Base-by-base conservation (phyloP, 2,888 invertebrate species). In the Drosophila kuntzei region DNA sequence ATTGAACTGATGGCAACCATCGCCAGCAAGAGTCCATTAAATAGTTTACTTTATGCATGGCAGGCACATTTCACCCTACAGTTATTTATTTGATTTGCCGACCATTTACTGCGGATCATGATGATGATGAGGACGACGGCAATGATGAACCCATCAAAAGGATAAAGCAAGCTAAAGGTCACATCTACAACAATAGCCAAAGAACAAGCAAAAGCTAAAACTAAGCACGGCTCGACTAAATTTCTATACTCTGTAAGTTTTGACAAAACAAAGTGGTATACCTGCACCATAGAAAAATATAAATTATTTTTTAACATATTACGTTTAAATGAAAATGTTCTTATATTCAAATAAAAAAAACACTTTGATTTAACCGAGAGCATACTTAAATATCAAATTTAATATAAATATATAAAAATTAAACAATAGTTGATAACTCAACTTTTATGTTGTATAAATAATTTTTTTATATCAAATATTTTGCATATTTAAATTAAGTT, bases 21-120 rank as follows among this genome's bases (percentile, higher is more conserved):
- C 50, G 69, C 64, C 61, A 74, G 79, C 59, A 61, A 80, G 80
- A 80, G 88, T 71, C 87, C 84, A 87, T 87, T 89, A 87, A 86
- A 87, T 88, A 88, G 89, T 87, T 89, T 80, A 86, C 77, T 86
- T 88, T 89, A 86, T 89, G 88, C 87, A 77, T 85, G 72, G 85
- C 87, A 79, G 76, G 79, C 89, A 79, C 81, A 89, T 84, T 84
- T 74, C 64, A 57, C 87, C 79, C 85, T 70, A 76, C 58, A 81
- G 84, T 79, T 84, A 87, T 89, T 84, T 84, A 87, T 79, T 89
- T 81, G 69, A 73, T 79, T 79, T 81, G 75, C 78, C 76, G 65
- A 67, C 83, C 76, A 80, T 71, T 74, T 70, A 57, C 79, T 64
- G 54, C 47, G 44, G 37, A 59, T 70, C 59, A 62, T 75, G 47